Percentiles rank a stretch among this genome's conserved stretches.
phyloP scores from a whole-genome alignment of 2,888 invertebrate species.

The Ectropis crepuscularia region DNA sequence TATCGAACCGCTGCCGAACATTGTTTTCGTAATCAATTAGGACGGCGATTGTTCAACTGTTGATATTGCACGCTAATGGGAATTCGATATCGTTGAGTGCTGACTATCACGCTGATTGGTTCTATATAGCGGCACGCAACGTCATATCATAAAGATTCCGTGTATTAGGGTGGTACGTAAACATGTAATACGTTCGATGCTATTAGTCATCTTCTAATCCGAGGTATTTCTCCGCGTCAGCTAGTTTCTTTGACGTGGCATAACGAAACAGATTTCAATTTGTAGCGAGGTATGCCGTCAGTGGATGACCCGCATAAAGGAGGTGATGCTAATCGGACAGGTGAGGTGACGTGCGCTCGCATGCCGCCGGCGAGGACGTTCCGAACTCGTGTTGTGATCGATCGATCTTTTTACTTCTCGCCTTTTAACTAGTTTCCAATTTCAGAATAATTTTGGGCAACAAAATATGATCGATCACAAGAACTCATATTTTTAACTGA shows the following conservation, averaged over 20 bases:
- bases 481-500: conserved; percentile 12
- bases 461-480: conserved; percentile 45
- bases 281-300: conserved; percentile 68
- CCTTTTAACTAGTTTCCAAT: conserved; percentile 46
- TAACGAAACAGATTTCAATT: conserved; percentile 82
- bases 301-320: conserved; percentile 75
- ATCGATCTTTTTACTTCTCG: conserved; percentile 62
- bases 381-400: conserved; percentile 66
- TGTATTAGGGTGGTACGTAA: conserved; percentile 33
- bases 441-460: conserved; percentile 46
- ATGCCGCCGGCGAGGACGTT: conserved; percentile 50
- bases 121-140: conserved; percentile 71
- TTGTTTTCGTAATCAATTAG: conserved; percentile 78
- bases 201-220: conserved; percentile 77
- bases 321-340: conserved; percentile 83
- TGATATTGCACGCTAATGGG: conserved; percentile 62
- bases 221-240: conserved; percentile 68
- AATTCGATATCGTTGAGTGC: conserved; percentile 73
- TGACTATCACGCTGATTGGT: conserved; percentile 73
- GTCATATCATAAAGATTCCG: conserved; percentile 54
- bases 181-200: conserved; percentile 30
- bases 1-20: conserved; percentile 45
- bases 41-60: conserved; percentile 58
- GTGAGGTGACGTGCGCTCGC: conserved; percentile 70
- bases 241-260: conserved; percentile 75